Percentiles rank a stretch among this genome's conserved stretches.
These are phyloP conservation scores for Adoxophyes honmai DNA, from an alignment of 1,140 invertebrate species.

Conservation along the genomic window DNA sequence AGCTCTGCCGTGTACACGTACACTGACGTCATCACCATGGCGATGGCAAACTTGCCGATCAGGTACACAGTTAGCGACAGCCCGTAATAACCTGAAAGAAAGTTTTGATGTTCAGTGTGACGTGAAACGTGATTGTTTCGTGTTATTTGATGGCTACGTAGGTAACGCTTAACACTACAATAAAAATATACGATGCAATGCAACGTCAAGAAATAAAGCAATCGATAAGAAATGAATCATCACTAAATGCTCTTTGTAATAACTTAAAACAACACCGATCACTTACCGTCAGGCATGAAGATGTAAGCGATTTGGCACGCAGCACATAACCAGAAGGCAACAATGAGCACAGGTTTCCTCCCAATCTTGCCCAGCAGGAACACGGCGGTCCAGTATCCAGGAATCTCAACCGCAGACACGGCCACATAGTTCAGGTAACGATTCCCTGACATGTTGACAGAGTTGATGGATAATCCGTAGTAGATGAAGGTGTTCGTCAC, in stretches of 20 bases:
- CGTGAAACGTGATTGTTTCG: too few species aligned
- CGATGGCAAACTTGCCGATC: constrained; percentile 84
- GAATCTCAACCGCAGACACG: constrained; percentile 82
- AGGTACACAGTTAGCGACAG: constrained; percentile 79
- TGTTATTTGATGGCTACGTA: too few species aligned
- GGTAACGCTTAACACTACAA: too few species aligned
- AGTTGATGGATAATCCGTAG: constrained; percentile 82
- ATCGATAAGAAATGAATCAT: too few species aligned
- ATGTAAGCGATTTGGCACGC: constrained; percentile 83
- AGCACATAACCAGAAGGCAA: constrained; percentile 84
- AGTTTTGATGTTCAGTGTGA: not conserved
- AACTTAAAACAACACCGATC: not conserved
- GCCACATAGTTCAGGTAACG: constrained; percentile 83
- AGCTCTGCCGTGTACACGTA: constrained; percentile 85
- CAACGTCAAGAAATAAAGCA: too few species aligned
- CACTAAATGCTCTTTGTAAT: too few species aligned
- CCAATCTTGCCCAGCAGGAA: constrained; percentile 43
- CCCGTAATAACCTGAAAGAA: constrained; percentile 23
- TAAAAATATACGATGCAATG: too few species aligned
- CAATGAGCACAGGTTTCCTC: constrained; percentile 80
- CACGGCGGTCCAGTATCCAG: constrained; percentile 80
- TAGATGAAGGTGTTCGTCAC: constrained; percentile 82
- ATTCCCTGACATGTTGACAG: constrained; percentile 80
- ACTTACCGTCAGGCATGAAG: constrained; percentile 78
- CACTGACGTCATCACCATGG: constrained; percentile 82